These are phyloP conservation scores for Anas bahamensis DNA, from an alignment of 2,797 vertebrate species.

Conservation along the genomic window DNA sequence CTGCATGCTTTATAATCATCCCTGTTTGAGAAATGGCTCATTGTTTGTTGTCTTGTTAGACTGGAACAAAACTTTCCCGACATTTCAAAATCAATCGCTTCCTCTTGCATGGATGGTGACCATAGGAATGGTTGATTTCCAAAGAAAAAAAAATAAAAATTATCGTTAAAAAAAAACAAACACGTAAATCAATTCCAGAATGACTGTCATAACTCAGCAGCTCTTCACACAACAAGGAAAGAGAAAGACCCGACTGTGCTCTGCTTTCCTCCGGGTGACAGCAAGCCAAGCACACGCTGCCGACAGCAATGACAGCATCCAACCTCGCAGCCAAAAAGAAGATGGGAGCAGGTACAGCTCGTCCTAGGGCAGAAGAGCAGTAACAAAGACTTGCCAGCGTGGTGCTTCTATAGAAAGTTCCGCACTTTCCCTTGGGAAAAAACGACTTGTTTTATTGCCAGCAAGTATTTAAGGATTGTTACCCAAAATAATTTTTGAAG, in stretches of 20 bases:
- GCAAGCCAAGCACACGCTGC: not conserved
- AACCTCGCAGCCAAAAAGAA: not conserved
- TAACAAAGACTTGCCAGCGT: not conserved
- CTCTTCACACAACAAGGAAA: not conserved
- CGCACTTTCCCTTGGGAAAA: not conserved
- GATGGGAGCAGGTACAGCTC: not conserved
- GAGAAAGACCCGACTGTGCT: not conserved
- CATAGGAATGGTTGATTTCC: accelerated
- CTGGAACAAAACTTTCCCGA: not conserved
- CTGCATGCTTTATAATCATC: not conserved
- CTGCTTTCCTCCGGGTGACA: not conserved
- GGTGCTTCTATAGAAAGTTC: not conserved
- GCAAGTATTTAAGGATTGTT: slow-evolving; percentile 26
- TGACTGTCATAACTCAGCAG: not conserved
- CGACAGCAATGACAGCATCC: not conserved
- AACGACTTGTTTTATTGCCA: not conserved
- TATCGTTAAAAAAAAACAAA: not conserved
- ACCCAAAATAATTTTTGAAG: slow-evolving; percentile 45
- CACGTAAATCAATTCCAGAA: not conserved
- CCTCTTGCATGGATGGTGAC: not conserved
- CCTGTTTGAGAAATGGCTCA: not conserved
- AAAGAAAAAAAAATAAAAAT: not conserved
- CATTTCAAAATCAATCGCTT: accelerated
- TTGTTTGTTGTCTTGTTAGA: not conserved
- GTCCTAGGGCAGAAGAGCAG: not conserved